These are phyloP conservation scores for Chionomys nivalis DNA, from an alignment of 2,113 vertebrate genomes.

Conservation along the genomic window DNA sequence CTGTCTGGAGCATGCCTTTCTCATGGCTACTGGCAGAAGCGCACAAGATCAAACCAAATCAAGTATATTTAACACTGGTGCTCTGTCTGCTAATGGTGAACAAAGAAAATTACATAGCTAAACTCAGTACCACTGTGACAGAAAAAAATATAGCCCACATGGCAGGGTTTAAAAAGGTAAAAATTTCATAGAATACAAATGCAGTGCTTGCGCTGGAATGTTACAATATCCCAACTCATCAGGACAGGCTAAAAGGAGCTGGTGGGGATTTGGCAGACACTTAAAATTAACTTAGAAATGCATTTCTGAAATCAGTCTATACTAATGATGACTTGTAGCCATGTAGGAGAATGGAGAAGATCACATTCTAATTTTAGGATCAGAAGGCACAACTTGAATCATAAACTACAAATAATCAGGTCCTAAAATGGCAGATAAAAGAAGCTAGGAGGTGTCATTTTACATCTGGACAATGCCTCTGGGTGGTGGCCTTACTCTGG, in stretches of 20 bases:
- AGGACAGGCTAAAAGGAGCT: not conserved
- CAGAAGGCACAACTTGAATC: not conserved
- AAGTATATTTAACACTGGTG: not conserved
- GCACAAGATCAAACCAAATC: not conserved
- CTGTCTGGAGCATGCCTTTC: not conserved
- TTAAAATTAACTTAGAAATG: not conserved
- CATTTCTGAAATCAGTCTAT: conserved; percentile 3
- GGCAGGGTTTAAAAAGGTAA: not conserved
- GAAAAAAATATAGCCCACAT: not conserved
- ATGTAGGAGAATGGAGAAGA: not conserved
- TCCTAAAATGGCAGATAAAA: not conserved
- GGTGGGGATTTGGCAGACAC: not conserved
- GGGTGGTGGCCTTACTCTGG: not conserved
- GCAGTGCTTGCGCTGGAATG: not conserved
- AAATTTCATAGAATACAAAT: not conserved
- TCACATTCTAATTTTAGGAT: not conserved
- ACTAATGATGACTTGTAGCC: not conserved
- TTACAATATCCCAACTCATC: not conserved
- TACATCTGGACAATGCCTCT: not conserved
- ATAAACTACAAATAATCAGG: not conserved
- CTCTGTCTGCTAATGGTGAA: not conserved
- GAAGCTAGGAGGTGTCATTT: not conserved
- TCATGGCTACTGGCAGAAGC: not conserved
- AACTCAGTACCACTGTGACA: not conserved
- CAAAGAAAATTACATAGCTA: not conserved